These are phyloP conservation scores for Drosophila engyochracea DNA, from an alignment of 2,888 invertebrate genomes.

Conservation along the genomic window DNA sequence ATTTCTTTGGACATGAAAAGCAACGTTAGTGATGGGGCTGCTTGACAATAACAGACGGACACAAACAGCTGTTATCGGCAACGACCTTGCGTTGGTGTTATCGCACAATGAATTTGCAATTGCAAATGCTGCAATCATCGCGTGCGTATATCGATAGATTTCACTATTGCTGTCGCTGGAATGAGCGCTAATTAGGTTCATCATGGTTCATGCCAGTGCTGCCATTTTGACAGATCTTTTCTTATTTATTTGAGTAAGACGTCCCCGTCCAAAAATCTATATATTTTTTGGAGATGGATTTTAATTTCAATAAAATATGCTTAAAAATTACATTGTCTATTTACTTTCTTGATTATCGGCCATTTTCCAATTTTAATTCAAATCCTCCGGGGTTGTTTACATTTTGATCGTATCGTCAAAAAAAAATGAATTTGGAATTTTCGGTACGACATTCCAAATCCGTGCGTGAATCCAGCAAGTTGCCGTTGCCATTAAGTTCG, in stretches of 20 bases:
- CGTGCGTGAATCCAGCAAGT: background rate
- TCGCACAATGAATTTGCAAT: conserved; percentile 47
- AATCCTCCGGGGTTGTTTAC: background rate
- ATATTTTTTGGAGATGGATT: background rate
- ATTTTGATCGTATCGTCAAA: background rate
- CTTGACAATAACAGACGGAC: conserved; percentile 43
- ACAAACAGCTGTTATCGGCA: conserved; percentile 51
- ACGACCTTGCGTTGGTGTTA: conserved; percentile 43
- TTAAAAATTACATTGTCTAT: background rate
- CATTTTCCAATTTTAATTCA: background rate
- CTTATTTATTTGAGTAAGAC: background rate
- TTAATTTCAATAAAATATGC: background rate
- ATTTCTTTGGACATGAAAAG: conserved; percentile 33
- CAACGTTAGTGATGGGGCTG: conserved; percentile 40
- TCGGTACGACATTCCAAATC: background rate
- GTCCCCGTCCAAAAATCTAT: background rate
- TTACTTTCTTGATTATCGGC: background rate
- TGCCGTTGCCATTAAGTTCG: background rate
- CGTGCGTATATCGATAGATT: background rate
- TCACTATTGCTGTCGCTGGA: background rate
- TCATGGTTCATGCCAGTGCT: background rate
- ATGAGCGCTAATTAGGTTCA: background rate
- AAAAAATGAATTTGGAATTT: background rate
- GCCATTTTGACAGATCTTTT: background rate
- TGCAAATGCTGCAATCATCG: conserved; percentile 9